These are phyloP conservation scores for Artemia sp. DNA, from an alignment of 2,888 invertebrate species.

Conservation along the genomic window DNA sequence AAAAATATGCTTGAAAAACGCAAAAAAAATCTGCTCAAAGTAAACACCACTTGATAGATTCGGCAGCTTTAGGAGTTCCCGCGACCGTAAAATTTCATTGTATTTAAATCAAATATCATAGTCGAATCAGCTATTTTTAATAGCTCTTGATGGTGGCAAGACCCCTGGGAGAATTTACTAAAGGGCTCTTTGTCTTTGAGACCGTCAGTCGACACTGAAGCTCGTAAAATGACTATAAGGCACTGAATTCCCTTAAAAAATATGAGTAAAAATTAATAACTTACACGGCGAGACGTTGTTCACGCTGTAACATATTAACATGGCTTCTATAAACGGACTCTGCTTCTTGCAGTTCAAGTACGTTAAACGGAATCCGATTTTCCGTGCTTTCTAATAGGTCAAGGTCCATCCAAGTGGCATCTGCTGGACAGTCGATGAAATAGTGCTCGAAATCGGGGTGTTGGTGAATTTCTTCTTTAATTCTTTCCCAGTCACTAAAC, in stretches of 20 bases:
- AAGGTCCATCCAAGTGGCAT: constrained; percentile 51
- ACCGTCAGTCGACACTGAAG: too few species aligned
- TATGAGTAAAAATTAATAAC: constrained; percentile 34
- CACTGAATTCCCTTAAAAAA: constrained; percentile 29
- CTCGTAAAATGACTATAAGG: too few species aligned
- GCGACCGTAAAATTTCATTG: too few species aligned
- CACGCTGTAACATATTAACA: constrained; percentile 74
- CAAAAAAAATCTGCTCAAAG: too few species aligned
- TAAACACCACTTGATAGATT: too few species aligned
- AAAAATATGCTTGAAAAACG: too few species aligned
- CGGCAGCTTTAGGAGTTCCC: too few species aligned
- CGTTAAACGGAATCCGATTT: constrained; percentile 73
- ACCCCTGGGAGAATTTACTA: too few species aligned
- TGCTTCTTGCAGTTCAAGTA: constrained; percentile 74
- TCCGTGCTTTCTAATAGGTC: constrained; percentile 38
- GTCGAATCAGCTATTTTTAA: too few species aligned
- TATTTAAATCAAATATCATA: too few species aligned
- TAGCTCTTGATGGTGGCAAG: too few species aligned
- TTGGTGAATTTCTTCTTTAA: constrained; percentile 63
- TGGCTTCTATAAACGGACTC: constrained; percentile 81
- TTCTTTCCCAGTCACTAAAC: constrained; percentile 68
- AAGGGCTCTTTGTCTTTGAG: too few species aligned
- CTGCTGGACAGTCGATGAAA: constrained; percentile 61
- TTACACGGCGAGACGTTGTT: constrained; percentile 79
- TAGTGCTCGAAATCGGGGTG: constrained; percentile 86